phyloP scores from a whole-genome alignment of 2,113 vertebrate genomes.

The Empidonax traillii region DNA sequence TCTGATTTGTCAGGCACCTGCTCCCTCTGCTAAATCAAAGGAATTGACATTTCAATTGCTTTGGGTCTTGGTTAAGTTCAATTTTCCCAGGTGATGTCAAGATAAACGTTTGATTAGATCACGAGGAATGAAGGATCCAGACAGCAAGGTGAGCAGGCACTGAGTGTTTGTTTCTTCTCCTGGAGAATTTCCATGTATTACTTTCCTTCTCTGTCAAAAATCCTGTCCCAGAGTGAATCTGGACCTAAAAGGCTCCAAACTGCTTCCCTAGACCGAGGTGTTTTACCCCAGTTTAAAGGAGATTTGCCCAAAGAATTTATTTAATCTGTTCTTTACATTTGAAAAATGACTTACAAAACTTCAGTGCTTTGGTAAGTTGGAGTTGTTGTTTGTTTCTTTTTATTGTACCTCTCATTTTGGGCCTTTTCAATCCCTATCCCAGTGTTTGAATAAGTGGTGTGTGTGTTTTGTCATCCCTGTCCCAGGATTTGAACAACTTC shows the following conservation, averaged over 20 bases:
- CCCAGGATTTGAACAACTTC: not conserved
- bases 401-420: not conserved
- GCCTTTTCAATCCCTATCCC: not conserved
- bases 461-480: rapidly evolving
- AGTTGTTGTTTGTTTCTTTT: not conserved
- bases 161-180: not conserved
- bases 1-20: not conserved
- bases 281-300: not conserved
- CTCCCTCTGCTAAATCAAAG: not conserved
- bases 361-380: rapidly evolving
- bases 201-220: not conserved
- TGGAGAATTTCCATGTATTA: not conserved
- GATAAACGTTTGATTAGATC: not conserved
- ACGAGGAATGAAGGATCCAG: not conserved
- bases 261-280: not conserved
- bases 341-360: not conserved
- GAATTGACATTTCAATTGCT: not conserved
- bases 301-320: not conserved
- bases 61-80: not conserved
- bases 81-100: not conserved
- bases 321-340: not conserved
- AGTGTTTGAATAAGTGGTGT: not conserved
- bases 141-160: not conserved
- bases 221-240: not conserved
- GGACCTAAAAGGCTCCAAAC: not conserved